Percentiles rank a stretch among this genome's conserved stretches.
Conservation (phyloP, 2,888 invertebrate genomes). For the Smittia sp. region DNA sequence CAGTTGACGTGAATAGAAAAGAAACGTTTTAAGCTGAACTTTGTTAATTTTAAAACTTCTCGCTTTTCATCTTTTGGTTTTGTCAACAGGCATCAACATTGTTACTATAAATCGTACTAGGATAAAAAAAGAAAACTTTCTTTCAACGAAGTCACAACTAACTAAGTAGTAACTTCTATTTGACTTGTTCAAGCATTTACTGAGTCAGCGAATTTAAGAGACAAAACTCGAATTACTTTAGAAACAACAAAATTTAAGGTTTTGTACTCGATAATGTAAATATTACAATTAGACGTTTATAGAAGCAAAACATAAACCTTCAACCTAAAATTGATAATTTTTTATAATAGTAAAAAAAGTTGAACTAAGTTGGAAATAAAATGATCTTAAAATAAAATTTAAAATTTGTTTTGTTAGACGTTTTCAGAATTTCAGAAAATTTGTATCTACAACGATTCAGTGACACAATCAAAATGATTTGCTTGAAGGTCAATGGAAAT, state of each 20-base stretch:
- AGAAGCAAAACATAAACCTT: background rate
- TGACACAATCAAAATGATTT: too few species aligned
- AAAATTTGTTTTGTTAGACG: background rate
- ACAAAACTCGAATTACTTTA: background rate
- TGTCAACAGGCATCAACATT: background rate
- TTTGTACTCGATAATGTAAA: too few species aligned
- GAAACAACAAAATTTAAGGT: constrained; percentile 4
- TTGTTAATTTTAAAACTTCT: constrained; percentile 1
- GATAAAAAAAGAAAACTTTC: background rate
- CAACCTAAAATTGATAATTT: constrained; percentile 19
- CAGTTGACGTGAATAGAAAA: background rate
- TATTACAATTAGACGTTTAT: too few species aligned
- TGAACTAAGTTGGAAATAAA: constrained; percentile 2
- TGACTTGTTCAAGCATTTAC: constrained; percentile 4
- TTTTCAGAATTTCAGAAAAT: background rate
- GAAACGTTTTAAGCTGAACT: background rate
- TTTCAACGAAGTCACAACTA: background rate
- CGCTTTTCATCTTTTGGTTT: background rate
- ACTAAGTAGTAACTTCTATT: background rate
- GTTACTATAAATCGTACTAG: background rate
- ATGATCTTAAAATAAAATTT: background rate
- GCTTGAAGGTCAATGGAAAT: background rate
- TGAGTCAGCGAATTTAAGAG: constrained; percentile 7
- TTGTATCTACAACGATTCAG: too few species aligned
- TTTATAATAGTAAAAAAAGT: constrained; percentile 18